phyloP scores from a whole-genome alignment of 2,113 vertebrate genomes.

The Octodon degus region DNA sequence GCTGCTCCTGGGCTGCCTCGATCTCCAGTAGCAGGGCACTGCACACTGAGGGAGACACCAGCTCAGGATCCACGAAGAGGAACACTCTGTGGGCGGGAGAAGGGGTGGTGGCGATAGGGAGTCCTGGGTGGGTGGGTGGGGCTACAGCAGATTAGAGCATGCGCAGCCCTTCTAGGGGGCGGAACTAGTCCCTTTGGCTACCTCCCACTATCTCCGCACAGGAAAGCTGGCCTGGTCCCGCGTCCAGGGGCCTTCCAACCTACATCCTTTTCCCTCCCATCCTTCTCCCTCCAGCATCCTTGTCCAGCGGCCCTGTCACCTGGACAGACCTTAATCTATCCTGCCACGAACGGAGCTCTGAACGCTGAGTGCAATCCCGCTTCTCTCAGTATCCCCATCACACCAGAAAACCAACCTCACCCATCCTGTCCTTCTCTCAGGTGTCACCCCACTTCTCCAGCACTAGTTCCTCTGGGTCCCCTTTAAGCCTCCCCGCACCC shows the following conservation, averaged over 20 bases:
- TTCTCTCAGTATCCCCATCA: not conserved
- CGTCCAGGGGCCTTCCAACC: not conserved
- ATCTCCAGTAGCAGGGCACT: constrained; percentile 87
- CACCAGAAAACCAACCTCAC: not conserved
- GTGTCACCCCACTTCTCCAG: not conserved
- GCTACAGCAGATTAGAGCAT: not conserved
- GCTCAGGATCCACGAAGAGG: constrained; percentile 92
- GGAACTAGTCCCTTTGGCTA: not conserved
- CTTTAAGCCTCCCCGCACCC: not conserved
- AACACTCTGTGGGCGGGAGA: constrained; percentile 88
- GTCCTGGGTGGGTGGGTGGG: not conserved
- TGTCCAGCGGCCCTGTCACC: not conserved
- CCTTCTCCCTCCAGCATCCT: not conserved
- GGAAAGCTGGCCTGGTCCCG: not conserved
- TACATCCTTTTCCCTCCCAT: not conserved
- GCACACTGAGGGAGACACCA: constrained; percentile 90
- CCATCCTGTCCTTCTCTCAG: no score
- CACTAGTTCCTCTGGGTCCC: not conserved
- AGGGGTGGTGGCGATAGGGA: not conserved
- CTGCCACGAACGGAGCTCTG: not conserved
- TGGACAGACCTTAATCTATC: not conserved
- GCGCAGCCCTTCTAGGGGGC: not conserved
- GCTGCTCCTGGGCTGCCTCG: constrained; percentile 81
- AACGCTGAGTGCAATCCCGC: not conserved
- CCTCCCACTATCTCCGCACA: not conserved